Base-by-base conservation (phyloP, 2,888 invertebrate genomes). In the Phasia obesa region DNA sequence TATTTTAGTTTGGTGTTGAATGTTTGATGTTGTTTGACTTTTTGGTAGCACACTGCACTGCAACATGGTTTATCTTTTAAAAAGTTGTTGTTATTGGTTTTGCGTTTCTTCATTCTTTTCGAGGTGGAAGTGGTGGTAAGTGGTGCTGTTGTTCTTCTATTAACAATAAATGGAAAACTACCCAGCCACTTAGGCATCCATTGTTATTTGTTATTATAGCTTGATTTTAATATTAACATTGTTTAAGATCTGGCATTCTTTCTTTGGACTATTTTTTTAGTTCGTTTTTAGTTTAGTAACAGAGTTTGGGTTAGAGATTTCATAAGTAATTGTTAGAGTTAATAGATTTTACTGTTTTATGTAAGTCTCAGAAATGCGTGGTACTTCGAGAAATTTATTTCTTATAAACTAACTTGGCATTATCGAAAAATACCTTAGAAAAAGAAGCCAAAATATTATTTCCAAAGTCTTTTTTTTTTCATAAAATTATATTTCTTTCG, bases 131-230 rank as follows among this genome's bases (percentile, higher is more conserved):
- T 44, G 25, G 27, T 57, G 60, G 31, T 69, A 59, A 42, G 53
- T 73, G 49, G 53, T 73, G 49, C 42, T 69, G 74, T 69, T 69
- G 42, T 60, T 71, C 25, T 75, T 78, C 69, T 78, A 74, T 73
- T 70, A 55, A 65, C 75, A 75, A 79, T 70, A 53, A 59, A 67
- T 59, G 70, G 65, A 65, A 79, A 79, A 79, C 83, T 75, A 83
- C 21, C 79, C 83, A 83, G 79, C 83, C 83, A 83, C 83, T 83
- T 83, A 79, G 83, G 71, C 79, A 76, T 49, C 59, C 67, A 83
- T 79, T 79, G 65, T 79, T 83, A 71, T 83, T 83, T 83, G 70
- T 76, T 83, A 59, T 71, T 79, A 47, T 70, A 49, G 70, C 70
- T 75, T 75, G 83, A 82, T 74, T 77, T 77, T 74, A 82, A 60